Percentiles rank a stretch among this genome's conserved stretches.
These are phyloP conservation scores for Ceratothoa steindachneri DNA, from an alignment of 2,888 invertebrate genomes.

Conservation along the genomic window DNA sequence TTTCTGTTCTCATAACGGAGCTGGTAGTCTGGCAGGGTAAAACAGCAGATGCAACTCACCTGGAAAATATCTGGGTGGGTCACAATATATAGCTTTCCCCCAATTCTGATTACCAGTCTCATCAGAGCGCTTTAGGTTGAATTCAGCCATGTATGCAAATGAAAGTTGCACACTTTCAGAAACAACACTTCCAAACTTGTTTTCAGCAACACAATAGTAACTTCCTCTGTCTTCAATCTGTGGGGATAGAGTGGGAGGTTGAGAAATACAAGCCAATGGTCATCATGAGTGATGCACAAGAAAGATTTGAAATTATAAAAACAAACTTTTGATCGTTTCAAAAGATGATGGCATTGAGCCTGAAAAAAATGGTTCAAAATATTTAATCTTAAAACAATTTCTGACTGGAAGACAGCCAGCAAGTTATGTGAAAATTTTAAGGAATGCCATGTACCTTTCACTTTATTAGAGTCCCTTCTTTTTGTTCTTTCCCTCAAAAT, in stretches of 20 bases:
- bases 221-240: conserved; percentile 73
- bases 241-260: conserved; percentile 14
- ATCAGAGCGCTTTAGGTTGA: conserved; percentile 76
- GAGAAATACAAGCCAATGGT: neutral
- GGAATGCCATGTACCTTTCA: no score
- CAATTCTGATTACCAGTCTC: conserved; percentile 85
- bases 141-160: conserved; percentile 84
- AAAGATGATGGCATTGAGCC: no score
- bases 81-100: conserved; percentile 88
- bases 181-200: conserved; percentile 79
- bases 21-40: no score
- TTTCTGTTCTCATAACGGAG: neutral
- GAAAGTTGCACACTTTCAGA: conserved; percentile 82
- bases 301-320: no score
- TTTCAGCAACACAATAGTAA: conserved; percentile 88
- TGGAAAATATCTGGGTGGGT: conserved; percentile 88
- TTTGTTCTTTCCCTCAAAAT: no score
- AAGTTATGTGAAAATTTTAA: no score
- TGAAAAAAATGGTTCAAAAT: no score
- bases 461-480: no score
- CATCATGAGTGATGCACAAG: no score
- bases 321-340: no score
- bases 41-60: conserved; percentile 55
- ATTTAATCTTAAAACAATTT: no score
- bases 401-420: no score